Conservation (phyloP, 2,797 vertebrate genomes). For the Enteromius mattozi region DNA sequence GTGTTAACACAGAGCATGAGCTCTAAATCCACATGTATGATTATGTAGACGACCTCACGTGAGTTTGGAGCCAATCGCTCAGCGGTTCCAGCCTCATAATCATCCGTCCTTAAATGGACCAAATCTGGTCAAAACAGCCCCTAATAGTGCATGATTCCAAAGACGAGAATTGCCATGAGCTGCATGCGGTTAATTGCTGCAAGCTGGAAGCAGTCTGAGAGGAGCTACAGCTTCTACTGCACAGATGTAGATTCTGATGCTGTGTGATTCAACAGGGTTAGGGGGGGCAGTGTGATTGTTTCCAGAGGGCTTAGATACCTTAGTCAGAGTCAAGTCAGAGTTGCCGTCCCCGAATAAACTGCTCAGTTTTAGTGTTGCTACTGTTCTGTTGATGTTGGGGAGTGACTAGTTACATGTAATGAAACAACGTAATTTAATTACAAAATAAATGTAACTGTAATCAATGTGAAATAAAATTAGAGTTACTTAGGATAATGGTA, state of each 20-base stretch:
- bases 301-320: conserved; percentile 52
- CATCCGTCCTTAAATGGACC: conserved; percentile 49
- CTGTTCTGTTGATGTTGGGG: neutral
- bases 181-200: conserved; percentile 63
- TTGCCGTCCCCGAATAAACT: neutral
- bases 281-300: conserved; percentile 41
- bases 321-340: conserved; percentile 37
- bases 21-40: conserved; percentile 20
- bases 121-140: conserved; percentile 57
- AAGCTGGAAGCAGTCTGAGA: conserved; percentile 54
- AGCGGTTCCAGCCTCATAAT: conserved; percentile 48
- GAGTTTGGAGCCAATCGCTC: conserved; percentile 50
- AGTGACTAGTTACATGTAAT: neutral
- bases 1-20: neutral
- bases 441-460: neutral
- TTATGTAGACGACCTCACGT: conserved; percentile 41
- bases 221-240: conserved; percentile 22
- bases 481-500: neutral
- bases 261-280: conserved; percentile 3
- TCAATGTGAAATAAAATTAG: no score
- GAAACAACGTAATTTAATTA: neutral
- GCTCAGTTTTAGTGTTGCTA: neutral
- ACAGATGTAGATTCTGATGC: conserved; percentile 12
- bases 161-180: conserved; percentile 59
- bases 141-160: conserved; percentile 50